Evolutionary conservation across 1,140 invertebrate genomes (phyloP).

Genomic region (Achroia grisella): DNA sequence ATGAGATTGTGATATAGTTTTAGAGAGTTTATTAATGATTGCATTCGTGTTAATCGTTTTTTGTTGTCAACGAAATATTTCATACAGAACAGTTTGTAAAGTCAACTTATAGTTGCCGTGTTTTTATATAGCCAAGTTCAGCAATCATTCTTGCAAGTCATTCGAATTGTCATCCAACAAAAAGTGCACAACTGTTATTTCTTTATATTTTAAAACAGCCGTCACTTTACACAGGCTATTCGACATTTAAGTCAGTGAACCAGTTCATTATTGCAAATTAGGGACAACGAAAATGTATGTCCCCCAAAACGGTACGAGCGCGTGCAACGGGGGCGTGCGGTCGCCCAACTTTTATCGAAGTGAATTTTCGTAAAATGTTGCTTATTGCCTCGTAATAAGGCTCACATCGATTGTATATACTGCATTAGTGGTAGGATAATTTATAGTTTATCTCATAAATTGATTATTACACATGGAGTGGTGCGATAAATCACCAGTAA

Average conservation of each 20-base stretch:
- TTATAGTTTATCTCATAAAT: conserved; percentile 53
- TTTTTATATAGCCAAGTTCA: too few relatives aligned
- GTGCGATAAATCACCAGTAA: conserved; percentile 44
- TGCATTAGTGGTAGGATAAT: conserved; percentile 14
- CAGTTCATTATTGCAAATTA: conserved; percentile 40
- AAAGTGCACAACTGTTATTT: not conserved
- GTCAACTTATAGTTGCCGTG: too few relatives aligned
- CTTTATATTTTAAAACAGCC: conserved; percentile 5
- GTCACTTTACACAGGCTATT: conserved; percentile 16
- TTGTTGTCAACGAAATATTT: too few relatives aligned
- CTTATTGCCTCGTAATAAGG: not conserved
- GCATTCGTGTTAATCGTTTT: too few relatives aligned
- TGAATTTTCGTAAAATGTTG: not conserved
- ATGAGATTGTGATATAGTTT: too few relatives aligned
- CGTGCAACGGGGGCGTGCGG: not conserved
- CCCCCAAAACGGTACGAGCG: not conserved
- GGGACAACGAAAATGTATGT: conserved; percentile 7
- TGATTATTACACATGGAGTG: conserved; percentile 45
- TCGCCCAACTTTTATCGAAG: not conserved
- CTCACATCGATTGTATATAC: not conserved
- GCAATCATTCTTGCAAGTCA: too few relatives aligned
- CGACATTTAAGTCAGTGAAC: conserved; percentile 24
- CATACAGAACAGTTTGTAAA: too few relatives aligned
- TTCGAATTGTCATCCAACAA: too few relatives aligned
- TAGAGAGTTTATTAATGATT: too few relatives aligned